These are phyloP conservation scores for Penaeus japonicus DNA, from an alignment of 1,140 invertebrate species.

Conservation along the genomic window DNA sequence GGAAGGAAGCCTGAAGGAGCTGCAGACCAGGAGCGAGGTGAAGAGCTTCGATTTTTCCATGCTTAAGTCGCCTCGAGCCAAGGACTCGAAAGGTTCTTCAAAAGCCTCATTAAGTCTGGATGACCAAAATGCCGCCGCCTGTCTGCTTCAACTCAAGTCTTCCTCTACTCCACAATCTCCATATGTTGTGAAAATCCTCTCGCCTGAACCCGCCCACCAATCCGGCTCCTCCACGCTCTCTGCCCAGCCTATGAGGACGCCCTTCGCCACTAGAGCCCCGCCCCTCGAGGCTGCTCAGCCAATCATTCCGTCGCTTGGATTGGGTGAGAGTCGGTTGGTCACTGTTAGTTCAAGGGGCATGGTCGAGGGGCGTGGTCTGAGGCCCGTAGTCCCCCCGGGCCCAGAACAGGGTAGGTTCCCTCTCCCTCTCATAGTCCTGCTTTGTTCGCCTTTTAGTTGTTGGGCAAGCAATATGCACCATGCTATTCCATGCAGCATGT, in stretches of 20 bases:
- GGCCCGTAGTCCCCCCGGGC: slow-evolving; percentile 21
- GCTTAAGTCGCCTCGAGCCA: neutral
- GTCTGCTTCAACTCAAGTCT: slow-evolving; percentile 51
- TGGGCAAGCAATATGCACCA: neutral
- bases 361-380: slow-evolving; percentile 35
- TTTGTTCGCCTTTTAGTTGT: neutral
- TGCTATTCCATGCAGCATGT: too few species aligned
- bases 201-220: slow-evolving; percentile 52
- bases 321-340: slow-evolving; percentile 46
- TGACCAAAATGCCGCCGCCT: slow-evolving; percentile 46
- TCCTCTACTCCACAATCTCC: slow-evolving; percentile 46
- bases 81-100: slow-evolving; percentile 19
- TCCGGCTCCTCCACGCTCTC: slow-evolving; percentile 34
- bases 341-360: slow-evolving; percentile 42
- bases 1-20: neutral
- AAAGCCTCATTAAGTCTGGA: slow-evolving; percentile 35
- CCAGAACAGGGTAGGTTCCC: slow-evolving; percentile 32
- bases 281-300: slow-evolving; percentile 40
- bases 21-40: slow-evolving; percentile 24
- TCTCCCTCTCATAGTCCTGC: neutral
- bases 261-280: slow-evolving; percentile 34
- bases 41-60: slow-evolving; percentile 26
- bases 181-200: slow-evolving; percentile 45
- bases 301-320: slow-evolving; percentile 48
- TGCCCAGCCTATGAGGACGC: slow-evolving; percentile 18